Conservation (phyloP, 92 coral and sea anemone genomes). For the Parazoanthus darwini region DNA sequence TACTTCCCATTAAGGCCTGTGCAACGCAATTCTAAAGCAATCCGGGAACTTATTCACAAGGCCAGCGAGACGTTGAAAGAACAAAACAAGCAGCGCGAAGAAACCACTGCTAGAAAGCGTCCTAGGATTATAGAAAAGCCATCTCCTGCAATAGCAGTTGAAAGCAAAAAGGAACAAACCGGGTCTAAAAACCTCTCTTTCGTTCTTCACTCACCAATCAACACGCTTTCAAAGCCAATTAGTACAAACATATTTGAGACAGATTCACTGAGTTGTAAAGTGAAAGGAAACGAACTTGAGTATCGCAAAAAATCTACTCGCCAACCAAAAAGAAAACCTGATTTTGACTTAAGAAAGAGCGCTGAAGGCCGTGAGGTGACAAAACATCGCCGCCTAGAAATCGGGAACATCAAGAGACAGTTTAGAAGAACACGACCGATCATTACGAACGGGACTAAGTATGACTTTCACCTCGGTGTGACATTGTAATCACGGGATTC, state of each 20-base stretch:
- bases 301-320: constrained; percentile 36
- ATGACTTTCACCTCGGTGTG: constrained; percentile 81
- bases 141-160: constrained; percentile 16
- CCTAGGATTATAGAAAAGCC: constrained; percentile 44
- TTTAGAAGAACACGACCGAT: constrained; percentile 60
- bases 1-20: constrained; percentile 85
- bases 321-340: constrained; percentile 3
- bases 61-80: constrained; percentile 50
- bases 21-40: constrained; percentile 63
- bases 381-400: constrained; percentile 24
- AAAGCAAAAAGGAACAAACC: constrained; percentile 39
- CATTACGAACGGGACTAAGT: constrained; percentile 61
- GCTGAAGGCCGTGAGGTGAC: constrained; percentile 19
- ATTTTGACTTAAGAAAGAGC: neutral
- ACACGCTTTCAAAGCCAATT: neutral
- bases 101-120: constrained; percentile 40
- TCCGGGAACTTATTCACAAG: constrained; percentile 63
- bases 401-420: constrained; percentile 66
- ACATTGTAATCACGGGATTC: constrained; percentile 36
- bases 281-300: constrained; percentile 25
- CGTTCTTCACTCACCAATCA: constrained; percentile 38
- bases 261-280: neutral
- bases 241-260: constrained; percentile 1
- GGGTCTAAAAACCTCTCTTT: constrained; percentile 38
- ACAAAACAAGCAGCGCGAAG: neutral